Evolutionary conservation across 2,113 vertebrate species (phyloP).

Genomic region (Heterochromis multidens): DNA sequence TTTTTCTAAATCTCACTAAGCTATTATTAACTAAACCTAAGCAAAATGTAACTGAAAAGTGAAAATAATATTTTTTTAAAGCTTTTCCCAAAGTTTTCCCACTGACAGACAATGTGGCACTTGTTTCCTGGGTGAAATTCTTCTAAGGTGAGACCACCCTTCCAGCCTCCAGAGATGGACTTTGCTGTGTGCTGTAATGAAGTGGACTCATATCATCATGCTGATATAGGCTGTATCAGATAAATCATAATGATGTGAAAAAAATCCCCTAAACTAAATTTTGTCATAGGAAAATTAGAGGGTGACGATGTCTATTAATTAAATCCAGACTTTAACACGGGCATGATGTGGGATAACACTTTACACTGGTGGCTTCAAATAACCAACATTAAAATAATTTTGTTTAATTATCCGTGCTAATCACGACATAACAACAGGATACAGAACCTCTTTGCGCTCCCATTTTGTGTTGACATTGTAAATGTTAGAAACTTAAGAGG

Average conservation of each 20-base stretch:
- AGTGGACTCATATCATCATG: not conserved
- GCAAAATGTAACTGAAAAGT: not conserved
- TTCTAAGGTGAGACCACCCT: too few relatives aligned
- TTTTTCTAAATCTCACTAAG: not conserved
- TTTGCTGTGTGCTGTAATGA: not conserved
- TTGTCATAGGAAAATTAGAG: not conserved
- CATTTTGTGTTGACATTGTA: conserved; percentile 45
- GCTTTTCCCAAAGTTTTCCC: too few relatives aligned
- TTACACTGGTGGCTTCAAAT: conserved; percentile 4
- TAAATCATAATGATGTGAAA: not conserved
- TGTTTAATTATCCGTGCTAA: conserved; percentile 22
- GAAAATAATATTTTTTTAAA: too few relatives aligned
- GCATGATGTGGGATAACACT: not conserved
- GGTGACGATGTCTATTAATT: not conserved
- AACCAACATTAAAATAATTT: conserved; percentile 24
- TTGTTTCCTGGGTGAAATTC: too few relatives aligned
- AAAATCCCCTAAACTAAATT: not conserved
- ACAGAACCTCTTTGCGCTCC: not conserved
- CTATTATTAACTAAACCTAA: not conserved
- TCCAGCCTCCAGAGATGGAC: not conserved
- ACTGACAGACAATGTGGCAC: too few relatives aligned
- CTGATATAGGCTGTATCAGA: not conserved
- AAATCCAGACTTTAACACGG: not conserved
- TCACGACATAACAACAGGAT: conserved; percentile 14
- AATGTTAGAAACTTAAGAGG: conserved; percentile 41